Evolutionary conservation across 92 coral and sea anemone genomes (phyloP).

Genomic region (Porites lobata): DNA sequence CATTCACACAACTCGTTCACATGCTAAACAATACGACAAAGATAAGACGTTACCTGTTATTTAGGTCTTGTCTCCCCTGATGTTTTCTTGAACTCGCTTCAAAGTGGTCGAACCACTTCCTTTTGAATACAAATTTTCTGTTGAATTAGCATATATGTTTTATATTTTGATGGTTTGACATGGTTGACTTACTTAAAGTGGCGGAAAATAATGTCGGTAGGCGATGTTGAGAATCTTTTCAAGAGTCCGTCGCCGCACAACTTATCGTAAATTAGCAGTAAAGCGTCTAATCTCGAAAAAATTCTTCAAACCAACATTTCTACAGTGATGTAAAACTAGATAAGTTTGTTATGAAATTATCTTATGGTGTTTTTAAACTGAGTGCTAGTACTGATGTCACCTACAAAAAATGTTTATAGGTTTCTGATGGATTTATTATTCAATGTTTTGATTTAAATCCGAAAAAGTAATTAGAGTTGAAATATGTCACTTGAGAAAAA

Average conservation of each 20-base stretch:
- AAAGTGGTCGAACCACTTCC: neutral
- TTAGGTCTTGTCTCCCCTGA: neutral
- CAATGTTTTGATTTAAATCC: conserved; percentile 4
- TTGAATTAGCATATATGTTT: conserved; percentile 14
- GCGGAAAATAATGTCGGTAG: neutral
- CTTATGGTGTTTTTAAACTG: neutral
- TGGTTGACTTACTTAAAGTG: neutral
- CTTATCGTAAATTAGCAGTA: neutral
- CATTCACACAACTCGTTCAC: no score
- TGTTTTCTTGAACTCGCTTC: neutral
- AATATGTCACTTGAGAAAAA: neutral
- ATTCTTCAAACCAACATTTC: neutral
- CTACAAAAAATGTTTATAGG: neutral
- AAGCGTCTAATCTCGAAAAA: neutral
- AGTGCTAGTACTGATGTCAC: neutral
- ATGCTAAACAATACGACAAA: no score
- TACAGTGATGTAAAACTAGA: neutral
- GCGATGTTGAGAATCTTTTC: neutral
- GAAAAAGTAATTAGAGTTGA: neutral
- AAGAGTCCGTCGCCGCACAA: neutral
- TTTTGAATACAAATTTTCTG: conserved; percentile 25
- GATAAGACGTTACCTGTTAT: neutral
- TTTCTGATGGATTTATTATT: neutral
- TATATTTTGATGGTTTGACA: conserved; percentile 16
- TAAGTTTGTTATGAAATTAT: neutral